These are phyloP conservation scores for Euglossa dilemma DNA, from an alignment of 1,140 invertebrate genomes.

Conservation along the genomic window DNA sequence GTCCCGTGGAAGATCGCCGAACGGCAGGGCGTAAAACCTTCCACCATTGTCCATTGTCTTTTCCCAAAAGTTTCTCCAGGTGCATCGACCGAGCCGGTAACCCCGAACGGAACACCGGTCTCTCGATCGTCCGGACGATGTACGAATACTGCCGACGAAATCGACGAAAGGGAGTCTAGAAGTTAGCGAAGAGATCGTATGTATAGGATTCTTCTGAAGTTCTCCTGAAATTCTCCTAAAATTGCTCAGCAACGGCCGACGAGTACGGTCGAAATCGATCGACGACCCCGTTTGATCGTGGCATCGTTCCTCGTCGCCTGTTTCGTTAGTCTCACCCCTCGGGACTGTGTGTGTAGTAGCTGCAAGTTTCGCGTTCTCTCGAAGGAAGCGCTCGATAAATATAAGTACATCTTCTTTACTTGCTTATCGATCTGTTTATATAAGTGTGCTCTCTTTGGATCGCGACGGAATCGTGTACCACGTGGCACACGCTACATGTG, in stretches of 20 bases:
- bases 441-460: conserved; percentile 37
- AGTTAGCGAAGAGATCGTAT: not conserved
- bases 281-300: not conserved
- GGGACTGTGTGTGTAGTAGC: not conserved
- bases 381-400: conserved; percentile 34
- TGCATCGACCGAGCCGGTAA: not conserved
- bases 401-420: conserved; percentile 40
- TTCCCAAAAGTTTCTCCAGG: conserved; percentile 2
- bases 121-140: not conserved
- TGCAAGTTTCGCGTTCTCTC: not conserved
- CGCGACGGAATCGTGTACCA: conserved; percentile 26
- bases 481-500: conserved; percentile 12
- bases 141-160: not conserved
- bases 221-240: not conserved
- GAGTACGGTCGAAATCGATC: not conserved
- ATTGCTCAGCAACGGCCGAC: conserved; percentile 9
- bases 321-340: not conserved
- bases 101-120: not conserved
- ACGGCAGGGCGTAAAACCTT: conserved; percentile 74
- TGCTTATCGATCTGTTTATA: conserved; percentile 50
- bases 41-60: not conserved
- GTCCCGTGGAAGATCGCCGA: conserved; percentile 77
- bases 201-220: not conserved
- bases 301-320: not conserved
- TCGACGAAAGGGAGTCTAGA: not conserved